Evolutionary conservation across 2,888 invertebrate genomes (phyloP).

Genomic region (Xanthorhoe spadicearia): DNA sequence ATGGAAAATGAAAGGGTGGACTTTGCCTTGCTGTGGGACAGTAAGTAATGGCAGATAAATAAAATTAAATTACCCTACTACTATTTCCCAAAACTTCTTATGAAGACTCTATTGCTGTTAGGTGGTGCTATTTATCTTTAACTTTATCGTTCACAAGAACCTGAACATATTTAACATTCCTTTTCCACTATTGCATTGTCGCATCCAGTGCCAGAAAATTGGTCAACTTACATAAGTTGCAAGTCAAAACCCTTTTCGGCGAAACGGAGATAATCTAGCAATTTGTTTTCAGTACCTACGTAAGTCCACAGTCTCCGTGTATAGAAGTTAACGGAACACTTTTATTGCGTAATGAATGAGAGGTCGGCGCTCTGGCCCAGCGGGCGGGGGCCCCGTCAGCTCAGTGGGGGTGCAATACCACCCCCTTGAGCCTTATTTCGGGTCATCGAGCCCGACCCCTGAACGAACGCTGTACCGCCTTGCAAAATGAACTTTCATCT

Average conservation of each 20-base stretch:
- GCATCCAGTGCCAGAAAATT: not conserved
- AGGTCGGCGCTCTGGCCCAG: conserved; percentile 74
- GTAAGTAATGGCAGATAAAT: too few relatives aligned
- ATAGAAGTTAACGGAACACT: conserved; percentile 70
- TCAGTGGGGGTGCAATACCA: conserved; percentile 68
- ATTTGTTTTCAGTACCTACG: conserved; percentile 40
- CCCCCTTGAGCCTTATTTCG: conserved; percentile 80
- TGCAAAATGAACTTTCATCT: conserved; percentile 77
- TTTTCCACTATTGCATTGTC: not conserved
- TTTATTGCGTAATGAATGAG: conserved; percentile 84
- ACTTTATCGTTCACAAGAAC: too few relatives aligned
- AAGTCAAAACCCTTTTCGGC: conserved; percentile 28
- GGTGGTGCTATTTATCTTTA: too few relatives aligned
- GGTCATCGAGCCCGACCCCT: conserved; percentile 81
- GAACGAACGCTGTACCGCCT: conserved; percentile 76
- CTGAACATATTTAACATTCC: not conserved
- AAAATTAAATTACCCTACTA: too few relatives aligned
- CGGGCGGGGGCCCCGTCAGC: conserved; percentile 51
- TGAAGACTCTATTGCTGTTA: too few relatives aligned
- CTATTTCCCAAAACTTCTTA: too few relatives aligned
- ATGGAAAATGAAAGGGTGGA: too few relatives aligned
- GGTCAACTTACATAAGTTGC: conserved; percentile 14
- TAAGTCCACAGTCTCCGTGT: conserved; percentile 48
- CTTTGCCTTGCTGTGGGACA: too few relatives aligned
- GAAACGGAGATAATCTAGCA: conserved; percentile 40